phyloP scores from a whole-genome alignment of 2,113 vertebrate genomes.

The Petaurus breviceps region DNA sequence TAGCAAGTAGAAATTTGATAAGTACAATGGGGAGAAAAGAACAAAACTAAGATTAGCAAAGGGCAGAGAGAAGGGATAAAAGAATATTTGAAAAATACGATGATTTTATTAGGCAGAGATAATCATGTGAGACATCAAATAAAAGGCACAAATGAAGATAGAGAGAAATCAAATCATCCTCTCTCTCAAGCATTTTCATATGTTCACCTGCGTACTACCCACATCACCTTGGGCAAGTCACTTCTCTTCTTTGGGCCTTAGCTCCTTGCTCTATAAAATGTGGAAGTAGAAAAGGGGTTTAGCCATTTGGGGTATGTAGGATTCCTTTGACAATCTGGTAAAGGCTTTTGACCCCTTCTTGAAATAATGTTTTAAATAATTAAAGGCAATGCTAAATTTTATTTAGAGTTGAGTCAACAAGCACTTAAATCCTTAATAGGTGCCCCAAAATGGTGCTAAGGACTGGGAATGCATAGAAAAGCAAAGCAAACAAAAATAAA shows the following conservation, averaged over 20 bases:
- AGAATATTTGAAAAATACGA: not conserved
- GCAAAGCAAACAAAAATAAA: not conserved
- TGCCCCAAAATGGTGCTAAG: not conserved
- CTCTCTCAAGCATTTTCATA: not conserved
- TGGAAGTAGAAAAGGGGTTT: not conserved
- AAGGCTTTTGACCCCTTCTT: not conserved
- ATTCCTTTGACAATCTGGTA: not conserved
- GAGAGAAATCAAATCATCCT: not conserved
- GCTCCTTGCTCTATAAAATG: not conserved
- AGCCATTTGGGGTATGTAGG: not conserved
- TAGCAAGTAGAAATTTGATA: not conserved
- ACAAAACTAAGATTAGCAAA: not conserved
- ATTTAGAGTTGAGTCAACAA: not conserved
- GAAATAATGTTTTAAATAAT: not conserved
- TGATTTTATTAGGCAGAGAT: not conserved
- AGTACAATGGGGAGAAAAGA: not conserved
- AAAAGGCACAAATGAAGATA: not conserved
- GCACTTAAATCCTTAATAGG: not conserved
- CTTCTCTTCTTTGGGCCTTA: not conserved
- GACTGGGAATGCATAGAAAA: not conserved
- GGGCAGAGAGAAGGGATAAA: too few relatives aligned
- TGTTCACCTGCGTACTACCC: too few relatives aligned
- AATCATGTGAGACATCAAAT: not conserved
- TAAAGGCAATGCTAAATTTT: not conserved
- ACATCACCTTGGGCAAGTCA: not conserved